A percentile compares a stretch with the other conserved stretches of the same genome.
Conservation (phyloP, 1,140 invertebrate species). For the Maniola jurtina region DNA sequence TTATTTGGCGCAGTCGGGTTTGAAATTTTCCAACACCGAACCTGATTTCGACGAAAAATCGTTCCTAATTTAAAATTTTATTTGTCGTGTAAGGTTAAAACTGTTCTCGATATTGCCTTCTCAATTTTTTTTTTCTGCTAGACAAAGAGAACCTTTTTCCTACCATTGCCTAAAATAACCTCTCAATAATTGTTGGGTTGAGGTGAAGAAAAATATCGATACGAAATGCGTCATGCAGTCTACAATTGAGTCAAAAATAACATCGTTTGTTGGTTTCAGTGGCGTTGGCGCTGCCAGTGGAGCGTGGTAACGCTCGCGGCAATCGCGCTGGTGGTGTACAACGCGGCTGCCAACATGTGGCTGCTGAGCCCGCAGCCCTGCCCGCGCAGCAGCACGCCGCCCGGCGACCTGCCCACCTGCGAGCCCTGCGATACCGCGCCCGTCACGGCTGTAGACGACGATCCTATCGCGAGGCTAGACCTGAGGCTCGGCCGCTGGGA, state of each 20-base stretch:
- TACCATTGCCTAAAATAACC: no score
- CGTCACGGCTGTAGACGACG: slow-evolving; percentile 55
- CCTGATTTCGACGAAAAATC: no score
- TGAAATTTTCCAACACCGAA: no score
- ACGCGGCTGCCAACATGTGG: slow-evolving; percentile 84
- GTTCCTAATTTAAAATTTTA: no score
- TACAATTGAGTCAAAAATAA: background rate
- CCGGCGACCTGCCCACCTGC: slow-evolving; percentile 51
- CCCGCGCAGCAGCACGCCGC: slow-evolving; percentile 43
- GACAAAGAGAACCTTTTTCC: no score
- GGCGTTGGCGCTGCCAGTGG: slow-evolving; percentile 83
- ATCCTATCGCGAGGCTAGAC: slow-evolving; percentile 80
- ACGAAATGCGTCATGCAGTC: no score
- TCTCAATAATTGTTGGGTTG: no score
- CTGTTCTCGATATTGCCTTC: no score
- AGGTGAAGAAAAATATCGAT: no score
- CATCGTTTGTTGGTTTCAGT: slow-evolving; percentile 40
- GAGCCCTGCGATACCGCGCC: slow-evolving; percentile 66
- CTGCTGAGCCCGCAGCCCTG: slow-evolving; percentile 78
- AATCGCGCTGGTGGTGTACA: slow-evolving; percentile 83
- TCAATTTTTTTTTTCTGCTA: no score
- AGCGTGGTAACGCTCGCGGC: slow-evolving; percentile 83
- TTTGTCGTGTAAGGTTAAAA: no score
- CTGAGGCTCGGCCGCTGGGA: slow-evolving; percentile 87
- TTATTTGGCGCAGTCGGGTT: no score